These are phyloP conservation scores for Rhinatrema bivittatum DNA, from an alignment of 2,797 vertebrate genomes.

Conservation along the genomic window DNA sequence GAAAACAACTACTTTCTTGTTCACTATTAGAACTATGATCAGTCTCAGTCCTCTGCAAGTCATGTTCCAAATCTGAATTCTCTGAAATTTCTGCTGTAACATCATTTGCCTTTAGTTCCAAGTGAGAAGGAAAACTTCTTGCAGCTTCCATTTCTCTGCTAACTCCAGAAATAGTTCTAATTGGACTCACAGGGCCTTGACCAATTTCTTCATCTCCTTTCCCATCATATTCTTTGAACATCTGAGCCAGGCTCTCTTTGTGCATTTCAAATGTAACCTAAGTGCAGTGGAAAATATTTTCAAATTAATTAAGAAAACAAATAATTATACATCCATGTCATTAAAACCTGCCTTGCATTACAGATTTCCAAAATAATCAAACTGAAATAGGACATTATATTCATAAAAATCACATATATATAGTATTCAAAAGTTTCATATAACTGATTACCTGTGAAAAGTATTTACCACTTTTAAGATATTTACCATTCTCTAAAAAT, in stretches of 20 bases:
- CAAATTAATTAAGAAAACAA: slow-evolving; percentile 1
- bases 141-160: slow-evolving; percentile 48
- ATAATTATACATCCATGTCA: too few relatives aligned
- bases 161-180: slow-evolving; percentile 65
- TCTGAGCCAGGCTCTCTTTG: slow-evolving; percentile 78
- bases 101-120: slow-evolving; percentile 24
- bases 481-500: too few relatives aligned
- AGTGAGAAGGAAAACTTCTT: slow-evolving; percentile 1
- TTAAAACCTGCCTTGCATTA: neutral
- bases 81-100: neutral
- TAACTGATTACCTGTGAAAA: too few relatives aligned
- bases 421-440: too few relatives aligned
- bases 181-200: slow-evolving; percentile 20
- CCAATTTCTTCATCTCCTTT: slow-evolving; percentile 45
- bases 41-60: slow-evolving; percentile 4
- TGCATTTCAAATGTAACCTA: slow-evolving; percentile 95
- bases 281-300: slow-evolving; percentile 21
- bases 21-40: slow-evolving; percentile 10
- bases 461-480: too few relatives aligned
- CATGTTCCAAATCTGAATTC: neutral
- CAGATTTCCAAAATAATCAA: neutral
- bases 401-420: too few relatives aligned
- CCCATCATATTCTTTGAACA: slow-evolving; percentile 79
- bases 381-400: too few relatives aligned
- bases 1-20: neutral